A percentile compares a stretch with the other conserved stretches of the same genome.
Conservation (phyloP, 2,113 vertebrate genomes). For the Chauna torquata region DNA sequence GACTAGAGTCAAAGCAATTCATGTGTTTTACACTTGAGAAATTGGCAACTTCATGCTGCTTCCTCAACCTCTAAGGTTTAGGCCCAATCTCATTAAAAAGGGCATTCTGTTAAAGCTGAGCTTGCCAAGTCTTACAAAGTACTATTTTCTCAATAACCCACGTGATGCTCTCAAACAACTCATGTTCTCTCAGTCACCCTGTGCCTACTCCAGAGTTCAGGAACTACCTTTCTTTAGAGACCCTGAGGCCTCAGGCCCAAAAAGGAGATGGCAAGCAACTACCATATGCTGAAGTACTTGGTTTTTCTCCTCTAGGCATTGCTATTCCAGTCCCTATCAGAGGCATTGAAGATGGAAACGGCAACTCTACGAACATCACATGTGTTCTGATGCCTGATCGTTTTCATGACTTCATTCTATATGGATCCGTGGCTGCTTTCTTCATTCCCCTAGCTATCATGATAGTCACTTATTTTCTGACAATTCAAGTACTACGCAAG, state of each 20-base stretch:
- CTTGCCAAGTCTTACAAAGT: not conserved
- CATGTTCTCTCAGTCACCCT: accelerated
- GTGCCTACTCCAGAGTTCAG: not conserved
- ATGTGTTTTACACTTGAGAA: conserved; percentile 8
- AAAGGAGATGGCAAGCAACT: not conserved
- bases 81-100: not conserved
- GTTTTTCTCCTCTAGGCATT: conserved; percentile 83
- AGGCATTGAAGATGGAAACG: conserved; percentile 79
- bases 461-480: conserved; percentile 94
- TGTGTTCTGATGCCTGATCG: conserved; percentile 84
- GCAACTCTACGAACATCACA: conserved; percentile 78
- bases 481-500: conserved; percentile 88
- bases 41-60: not conserved
- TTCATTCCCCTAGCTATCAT: conserved; percentile 94
- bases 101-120: not conserved
- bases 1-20: not conserved
- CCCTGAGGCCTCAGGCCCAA: not conserved
- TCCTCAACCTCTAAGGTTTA: not conserved
- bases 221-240: not conserved
- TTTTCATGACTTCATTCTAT: conserved; percentile 91
- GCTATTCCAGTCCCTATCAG: conserved; percentile 93
- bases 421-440: conserved; percentile 91
- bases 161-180: not conserved
- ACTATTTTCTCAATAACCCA: not conserved
- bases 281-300: conserved; percentile 8